Conservation (phyloP, 2,113 vertebrate genomes). For the Percopsis transmontana region DNA sequence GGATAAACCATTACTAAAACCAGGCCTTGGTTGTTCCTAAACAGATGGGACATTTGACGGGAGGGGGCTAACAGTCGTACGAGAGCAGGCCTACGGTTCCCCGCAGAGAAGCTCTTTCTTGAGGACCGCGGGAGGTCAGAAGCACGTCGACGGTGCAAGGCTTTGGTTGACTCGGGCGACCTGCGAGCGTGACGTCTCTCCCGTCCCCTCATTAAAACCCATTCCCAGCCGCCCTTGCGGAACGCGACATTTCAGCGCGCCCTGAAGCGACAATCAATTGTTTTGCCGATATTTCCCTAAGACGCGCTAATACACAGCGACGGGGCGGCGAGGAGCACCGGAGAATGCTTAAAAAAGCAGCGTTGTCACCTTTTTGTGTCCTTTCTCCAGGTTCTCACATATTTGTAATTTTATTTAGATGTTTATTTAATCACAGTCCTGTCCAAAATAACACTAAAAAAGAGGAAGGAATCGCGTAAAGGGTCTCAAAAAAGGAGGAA, state of each 20-base stretch:
- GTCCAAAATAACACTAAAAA: no score
- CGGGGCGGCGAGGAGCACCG: slow-evolving; percentile 27
- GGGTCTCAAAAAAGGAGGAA: no score
- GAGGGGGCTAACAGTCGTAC: not conserved
- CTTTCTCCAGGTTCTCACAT: slow-evolving; percentile 17
- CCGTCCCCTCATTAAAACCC: slow-evolving; percentile 52
- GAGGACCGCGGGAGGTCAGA: no score
- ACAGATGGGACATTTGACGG: slow-evolving; percentile 19
- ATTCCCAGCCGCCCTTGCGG: slow-evolving; percentile 25
- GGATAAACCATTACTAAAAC: not conserved
- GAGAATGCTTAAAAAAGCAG: slow-evolving; percentile 39
- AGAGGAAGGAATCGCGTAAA: no score
- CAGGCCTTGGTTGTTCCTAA: slow-evolving; percentile 13
- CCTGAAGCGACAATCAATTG: slow-evolving; percentile 49
- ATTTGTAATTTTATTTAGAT: no score
- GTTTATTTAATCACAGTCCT: no score
- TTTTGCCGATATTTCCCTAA: slow-evolving; percentile 57
- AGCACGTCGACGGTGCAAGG: not conserved
- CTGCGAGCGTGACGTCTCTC: slow-evolving; percentile 3
- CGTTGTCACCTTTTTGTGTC: slow-evolving; percentile 34
- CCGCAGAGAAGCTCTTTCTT: no score
- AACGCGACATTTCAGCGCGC: slow-evolving; percentile 50
- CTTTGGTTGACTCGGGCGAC: not conserved
- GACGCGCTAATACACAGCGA: slow-evolving; percentile 55
- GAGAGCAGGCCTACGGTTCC: no score